A percentile compares a stretch with the other conserved stretches of the same genome.
phyloP scores from a whole-genome alignment of 2,888 invertebrate genomes.

The Cremastobaeus sp. region DNA sequence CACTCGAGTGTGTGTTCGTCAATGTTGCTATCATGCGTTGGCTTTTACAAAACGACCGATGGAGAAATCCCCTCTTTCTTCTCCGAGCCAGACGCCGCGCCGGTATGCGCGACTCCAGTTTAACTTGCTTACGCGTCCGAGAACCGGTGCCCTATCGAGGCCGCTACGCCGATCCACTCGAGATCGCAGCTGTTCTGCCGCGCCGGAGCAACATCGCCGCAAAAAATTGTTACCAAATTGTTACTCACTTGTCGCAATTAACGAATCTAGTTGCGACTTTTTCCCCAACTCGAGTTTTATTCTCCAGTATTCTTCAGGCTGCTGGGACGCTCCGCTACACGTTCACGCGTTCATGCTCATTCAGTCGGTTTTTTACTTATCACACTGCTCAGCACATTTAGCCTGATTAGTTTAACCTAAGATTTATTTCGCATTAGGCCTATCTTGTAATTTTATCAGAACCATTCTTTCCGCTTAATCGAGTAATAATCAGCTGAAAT shows the following conservation, averaged over 20 bases:
- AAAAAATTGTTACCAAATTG: constrained; percentile 10
- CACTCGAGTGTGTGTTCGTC: constrained; percentile 55
- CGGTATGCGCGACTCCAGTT: constrained; percentile 51
- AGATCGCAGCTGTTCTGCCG: constrained; percentile 7
- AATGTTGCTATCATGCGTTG: constrained; percentile 57
- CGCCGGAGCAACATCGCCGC: constrained; percentile 2
- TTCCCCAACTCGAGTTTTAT: background rate
- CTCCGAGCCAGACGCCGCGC: constrained; percentile 41
- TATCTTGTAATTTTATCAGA: no score
- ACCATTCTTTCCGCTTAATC: no score
- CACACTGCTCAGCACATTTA: no score
- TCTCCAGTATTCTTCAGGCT: no score
- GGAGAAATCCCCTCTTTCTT: constrained; percentile 41
- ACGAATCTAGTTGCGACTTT: no score
- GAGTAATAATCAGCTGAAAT: no score
- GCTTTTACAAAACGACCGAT: constrained; percentile 54
- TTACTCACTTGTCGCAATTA: background rate
- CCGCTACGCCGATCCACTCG: constrained; percentile 36
- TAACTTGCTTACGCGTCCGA: constrained; percentile 45
- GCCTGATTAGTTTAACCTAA: no score
- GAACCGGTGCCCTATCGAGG: constrained; percentile 43
- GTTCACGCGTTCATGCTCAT: no score
- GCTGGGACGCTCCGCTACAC: no score
- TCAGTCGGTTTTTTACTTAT: no score
- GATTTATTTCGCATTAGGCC: no score